Base-by-base conservation (phyloP, 1,140 invertebrate species). In the Drosophila repletoides region DNA sequence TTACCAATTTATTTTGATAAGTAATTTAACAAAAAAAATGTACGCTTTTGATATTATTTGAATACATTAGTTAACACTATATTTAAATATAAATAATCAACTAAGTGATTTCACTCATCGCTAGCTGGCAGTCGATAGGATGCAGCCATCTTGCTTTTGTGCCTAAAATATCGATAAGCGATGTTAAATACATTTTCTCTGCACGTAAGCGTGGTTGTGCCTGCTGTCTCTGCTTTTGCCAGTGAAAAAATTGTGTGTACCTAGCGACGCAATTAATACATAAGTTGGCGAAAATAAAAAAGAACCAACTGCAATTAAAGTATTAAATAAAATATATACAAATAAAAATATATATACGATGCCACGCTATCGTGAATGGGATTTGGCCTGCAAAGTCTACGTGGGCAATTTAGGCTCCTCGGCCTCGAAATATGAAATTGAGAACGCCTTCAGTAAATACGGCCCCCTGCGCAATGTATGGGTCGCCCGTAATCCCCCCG, bases 351-450 rank as follows among this genome's bases (percentile, higher is more conserved):
- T 4, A 53, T 41, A 64, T 2, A 55, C 22, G 9, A 94, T 94
- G 94, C 94, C 94, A 67, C 93, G 95, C 64, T 96, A 96, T 91
- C 93, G 96, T 58, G 96, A 97, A 91, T 98, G 97, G 96, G 96
- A 97, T 89, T 91, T 97, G 29, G 96, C 97, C 14, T 98, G 97
- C 91, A 99, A 99, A 92, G 97, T 99, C 0, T 99, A 99, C 90
- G 97, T 99, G n/a, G 98, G 98, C 14, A 98, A 99, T 91, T 92
- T 99, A 29, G 96, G 96, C 5, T 96, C 95, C 46, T 96, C 96
- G 81, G 96, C 96, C 5, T 97, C 96, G 52, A 97, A 97, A 91
- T 95, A 96, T 90, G 96, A 97, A 91, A 95, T 97, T 68, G 96
- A 98, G 91, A 95, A 95, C 88, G 94, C 96, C 10, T 99, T 99